phyloP scores from a whole-genome alignment of 2,888 invertebrate species.

The Linnaemya vulpina region DNA sequence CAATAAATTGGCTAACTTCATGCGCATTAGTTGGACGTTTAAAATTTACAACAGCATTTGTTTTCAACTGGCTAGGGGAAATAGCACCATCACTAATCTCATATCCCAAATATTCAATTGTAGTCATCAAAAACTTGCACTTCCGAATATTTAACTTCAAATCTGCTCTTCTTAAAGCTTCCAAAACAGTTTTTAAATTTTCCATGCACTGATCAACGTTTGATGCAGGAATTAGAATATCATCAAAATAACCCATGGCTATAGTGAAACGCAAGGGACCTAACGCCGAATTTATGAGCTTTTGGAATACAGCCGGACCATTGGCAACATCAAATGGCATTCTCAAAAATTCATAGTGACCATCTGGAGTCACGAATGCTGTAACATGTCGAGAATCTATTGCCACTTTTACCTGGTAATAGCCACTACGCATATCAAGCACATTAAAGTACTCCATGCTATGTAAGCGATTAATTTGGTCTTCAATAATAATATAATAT shows the following conservation, averaged over 20 bases:
- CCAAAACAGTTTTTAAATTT: slow-evolving; percentile 42
- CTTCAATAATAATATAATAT: slow-evolving; percentile 14
- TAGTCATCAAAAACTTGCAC: too few relatives aligned
- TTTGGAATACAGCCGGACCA: too few relatives aligned
- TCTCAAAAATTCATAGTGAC: too few relatives aligned
- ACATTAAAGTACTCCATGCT: too few relatives aligned
- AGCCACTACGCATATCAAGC: too few relatives aligned
- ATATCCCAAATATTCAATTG: too few relatives aligned
- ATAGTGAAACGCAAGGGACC: slow-evolving; percentile 32
- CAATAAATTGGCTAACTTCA: slow-evolving; percentile 4
- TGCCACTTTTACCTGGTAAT: too few relatives aligned
- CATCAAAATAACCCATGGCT: slow-evolving; percentile 43
- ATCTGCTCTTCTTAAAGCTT: slow-evolving; percentile 27
- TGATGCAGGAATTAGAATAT: slow-evolving; percentile 10
- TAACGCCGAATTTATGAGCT: slow-evolving; percentile 67
- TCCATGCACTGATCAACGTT: slow-evolving; percentile 4
- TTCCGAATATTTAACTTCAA: too few relatives aligned
- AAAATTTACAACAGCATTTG: slow-evolving; percentile 3
- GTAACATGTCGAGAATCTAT: too few relatives aligned
- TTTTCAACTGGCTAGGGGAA: background rate
- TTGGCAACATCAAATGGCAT: too few relatives aligned
- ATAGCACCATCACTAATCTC: slow-evolving; percentile 11
- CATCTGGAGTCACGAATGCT: too few relatives aligned
- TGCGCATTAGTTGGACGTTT: slow-evolving; percentile 17
- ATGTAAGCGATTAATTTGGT: slow-evolving; percentile 51